Conservation (phyloP, 1,140 invertebrate genomes). For the Ceratoteleas bidentatus region DNA sequence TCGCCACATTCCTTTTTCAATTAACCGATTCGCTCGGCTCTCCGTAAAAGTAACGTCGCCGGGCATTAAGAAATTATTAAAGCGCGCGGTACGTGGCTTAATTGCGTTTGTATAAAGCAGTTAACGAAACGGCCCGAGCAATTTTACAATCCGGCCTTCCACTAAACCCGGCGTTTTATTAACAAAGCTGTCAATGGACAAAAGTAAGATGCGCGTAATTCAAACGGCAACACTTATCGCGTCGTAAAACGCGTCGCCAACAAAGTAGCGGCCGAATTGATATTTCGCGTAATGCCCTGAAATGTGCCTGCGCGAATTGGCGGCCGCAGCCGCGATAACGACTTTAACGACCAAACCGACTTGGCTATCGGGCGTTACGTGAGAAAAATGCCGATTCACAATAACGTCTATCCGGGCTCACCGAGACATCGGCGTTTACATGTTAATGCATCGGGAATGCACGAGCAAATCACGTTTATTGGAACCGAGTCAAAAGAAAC, state of each 20-base stretch:
- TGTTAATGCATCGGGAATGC: neutral
- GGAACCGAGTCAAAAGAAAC: no score
- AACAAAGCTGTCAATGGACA: neutral
- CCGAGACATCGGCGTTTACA: constrained; percentile 1
- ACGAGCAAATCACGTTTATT: no score
- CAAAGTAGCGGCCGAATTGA: constrained; percentile 21
- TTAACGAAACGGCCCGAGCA: no score
- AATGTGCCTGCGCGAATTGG: constrained; percentile 15
- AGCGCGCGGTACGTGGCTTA: no score
- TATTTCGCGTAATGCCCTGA: constrained; percentile 19
- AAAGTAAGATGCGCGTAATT: neutral
- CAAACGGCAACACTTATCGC: neutral
- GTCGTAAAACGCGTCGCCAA: neutral
- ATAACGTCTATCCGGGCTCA: neutral
- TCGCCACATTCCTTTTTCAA: no score
- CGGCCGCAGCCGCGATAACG: constrained; percentile 7
- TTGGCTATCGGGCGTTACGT: constrained; percentile 24
- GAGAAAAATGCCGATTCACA: constrained; percentile 24
- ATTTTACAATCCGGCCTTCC: no score
- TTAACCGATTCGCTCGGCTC: no score
- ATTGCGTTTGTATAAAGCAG: no score
- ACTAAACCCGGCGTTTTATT: no score
- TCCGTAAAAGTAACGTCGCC: no score
- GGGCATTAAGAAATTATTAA: no score
- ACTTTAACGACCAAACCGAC: constrained; percentile 14